Base-by-base conservation (phyloP, 1,140 invertebrate genomes). In the Orussus abietinus region DNA sequence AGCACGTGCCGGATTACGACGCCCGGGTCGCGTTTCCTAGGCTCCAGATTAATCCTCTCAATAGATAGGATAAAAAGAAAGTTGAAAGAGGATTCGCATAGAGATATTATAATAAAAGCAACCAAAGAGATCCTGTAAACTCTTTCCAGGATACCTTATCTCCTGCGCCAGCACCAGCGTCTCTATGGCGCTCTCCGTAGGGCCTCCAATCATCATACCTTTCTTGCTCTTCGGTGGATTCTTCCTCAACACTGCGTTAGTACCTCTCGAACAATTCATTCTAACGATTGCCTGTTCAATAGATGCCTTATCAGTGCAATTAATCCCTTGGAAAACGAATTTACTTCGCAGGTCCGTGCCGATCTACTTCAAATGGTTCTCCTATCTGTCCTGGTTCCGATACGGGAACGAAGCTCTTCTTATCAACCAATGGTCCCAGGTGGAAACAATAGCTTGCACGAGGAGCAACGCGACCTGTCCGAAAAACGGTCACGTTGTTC, bases 201-300 rank as follows among this genome's bases (percentile, higher is more conserved):
- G 90, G 2, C 91, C 92, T 10, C 90, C 93, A 2, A 75, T 96
- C 13, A 83, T 96, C 33, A 90, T 96, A 44, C 93, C 94, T 0
- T 87, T 98, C 63, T 75, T 98, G 64, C 70, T 97, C 9, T 96
- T 97, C 64, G 93, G 92, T 35, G 95, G 95, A 29, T 98, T 96
- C 73, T 97, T 96, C 67, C 72, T 98, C 11, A 97, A 97, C 64
- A 83, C 83, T 13, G 83, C 81, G 84, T 92, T 78, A 82, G 79
- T 72, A 50, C 34, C 15, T 33, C 10, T 34, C 41, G 35, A 19
- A 4, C 47, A 22, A 30, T 28, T 29, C 12, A 38, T 45, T 32
- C 41, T 46, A 17, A 21, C 6, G 3, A 22, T 17, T 48, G 39
- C n/a, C 17, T 25, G 6, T 17, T n/a, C 6, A 12, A 37, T 6